Base-by-base conservation (phyloP, 2,888 invertebrate species). In the Andrena marginata region DNA sequence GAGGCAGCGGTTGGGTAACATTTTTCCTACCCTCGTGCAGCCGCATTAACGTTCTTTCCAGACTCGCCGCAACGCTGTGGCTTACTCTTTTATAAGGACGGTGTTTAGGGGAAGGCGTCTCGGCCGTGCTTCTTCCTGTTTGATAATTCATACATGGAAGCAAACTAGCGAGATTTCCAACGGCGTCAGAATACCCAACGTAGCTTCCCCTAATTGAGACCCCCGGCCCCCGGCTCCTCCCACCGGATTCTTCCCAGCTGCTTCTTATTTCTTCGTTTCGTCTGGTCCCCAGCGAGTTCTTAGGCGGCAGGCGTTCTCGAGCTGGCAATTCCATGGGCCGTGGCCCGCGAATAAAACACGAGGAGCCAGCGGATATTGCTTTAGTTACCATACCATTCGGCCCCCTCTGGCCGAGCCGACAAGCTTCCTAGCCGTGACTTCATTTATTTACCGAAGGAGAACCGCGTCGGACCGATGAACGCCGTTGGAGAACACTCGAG, bases 351-450 rank as follows among this genome's bases (percentile, higher is more conserved):
- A 81, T 84, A 75, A 81, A 72, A 74, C 80, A 64, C 81, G 75
- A 77, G 26, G 69, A 13, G 8, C 13, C 33, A n/a, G 31, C 88
- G 89, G 90, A 90, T 91, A 91, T 91, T 91, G 91, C 91, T 91
- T 90, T 91, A 88, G 91, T 91, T 91, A 90, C 89, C 91, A 91
- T 91, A 91, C 87, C 81, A 88, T 90, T 88, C 82, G 74, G 23
- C 35, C 13, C 42, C 23, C 33, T 70, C 56, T 26, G 20, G n/a
- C 35, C 54, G n/a, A 33, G 54, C 70, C 31, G 78, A 73, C 74
- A 72, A 63, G 56, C 80, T 80, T 68, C 65, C 42, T 4, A 29
- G 0, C 29, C 68, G 63, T 16, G 63, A 59, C 56, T 80, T 73
- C 80, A 48, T 80, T 82, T 82, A 70, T 81, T 81, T 73, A 48